phyloP scores from a whole-genome alignment of 1,140 invertebrate genomes.

The Drosophila novamexicana region DNA sequence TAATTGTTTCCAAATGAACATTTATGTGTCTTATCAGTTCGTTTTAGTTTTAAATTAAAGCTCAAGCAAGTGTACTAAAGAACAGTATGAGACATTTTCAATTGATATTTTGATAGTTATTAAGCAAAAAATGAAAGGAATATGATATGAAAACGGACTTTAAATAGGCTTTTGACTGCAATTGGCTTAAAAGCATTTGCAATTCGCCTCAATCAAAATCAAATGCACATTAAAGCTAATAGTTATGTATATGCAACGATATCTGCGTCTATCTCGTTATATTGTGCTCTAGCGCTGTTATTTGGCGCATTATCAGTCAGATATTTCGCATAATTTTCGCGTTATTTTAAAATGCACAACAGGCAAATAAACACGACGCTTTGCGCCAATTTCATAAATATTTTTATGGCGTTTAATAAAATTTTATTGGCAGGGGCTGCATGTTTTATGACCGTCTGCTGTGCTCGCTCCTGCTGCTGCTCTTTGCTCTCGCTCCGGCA shows the following conservation, averaged over 20 bases:
- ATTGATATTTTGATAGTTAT: too few relatives aligned
- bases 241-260: background rate
- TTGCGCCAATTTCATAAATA: conserved; percentile 78
- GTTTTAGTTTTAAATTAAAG: too few relatives aligned
- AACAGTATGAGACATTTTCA: too few relatives aligned
- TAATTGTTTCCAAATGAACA: too few relatives aligned
- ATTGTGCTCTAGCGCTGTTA: conserved; percentile 32
- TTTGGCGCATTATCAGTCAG: conserved; percentile 50
- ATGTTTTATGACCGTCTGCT: conserved; percentile 45
- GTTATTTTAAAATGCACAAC: conserved; percentile 75
- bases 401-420: conserved; percentile 81
- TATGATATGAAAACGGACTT: background rate
- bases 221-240: conserved; percentile 17
- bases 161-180: background rate
- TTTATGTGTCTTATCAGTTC: too few relatives aligned
- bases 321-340: conserved; percentile 66
- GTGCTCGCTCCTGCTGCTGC: conserved; percentile 8
- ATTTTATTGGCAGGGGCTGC: conserved; percentile 68
- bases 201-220: conserved; percentile 13
- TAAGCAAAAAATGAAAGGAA: too few relatives aligned
- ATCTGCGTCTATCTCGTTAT: background rate
- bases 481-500: conserved; percentile 4
- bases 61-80: too few relatives aligned
- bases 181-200: conserved; percentile 6
- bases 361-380: conserved; percentile 65